A percentile compares a stretch with the other conserved stretches of the same genome.
phyloP scores from a whole-genome alignment of 2,113 vertebrate species.

The Coptodon bakossiorum region DNA sequence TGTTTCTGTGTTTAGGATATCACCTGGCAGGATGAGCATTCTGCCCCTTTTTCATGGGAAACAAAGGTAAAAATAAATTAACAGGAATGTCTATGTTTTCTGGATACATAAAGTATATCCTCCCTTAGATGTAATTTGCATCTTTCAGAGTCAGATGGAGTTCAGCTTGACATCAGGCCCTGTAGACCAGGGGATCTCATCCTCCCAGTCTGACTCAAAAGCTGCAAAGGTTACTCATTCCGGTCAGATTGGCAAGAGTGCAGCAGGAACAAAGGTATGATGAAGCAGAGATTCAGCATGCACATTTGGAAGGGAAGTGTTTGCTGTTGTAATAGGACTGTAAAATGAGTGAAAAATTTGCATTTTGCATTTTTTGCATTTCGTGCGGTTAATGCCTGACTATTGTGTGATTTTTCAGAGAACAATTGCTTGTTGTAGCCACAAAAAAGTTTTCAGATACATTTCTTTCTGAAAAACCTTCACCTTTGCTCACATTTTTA shows the following conservation, averaged over 20 bases:
- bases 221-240: constrained; percentile 54
- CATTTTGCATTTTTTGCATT: neutral
- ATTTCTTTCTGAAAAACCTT: neutral
- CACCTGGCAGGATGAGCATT: constrained; percentile 98
- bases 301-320: neutral
- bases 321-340: neutral
- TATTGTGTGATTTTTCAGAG: neutral
- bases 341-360: neutral
- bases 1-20: constrained; percentile 79
- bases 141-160: constrained; percentile 89
- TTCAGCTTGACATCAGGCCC: constrained; percentile 79
- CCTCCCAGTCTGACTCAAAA: constrained; percentile 71
- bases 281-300: neutral
- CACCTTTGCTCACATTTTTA: neutral
- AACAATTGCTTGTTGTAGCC: neutral
- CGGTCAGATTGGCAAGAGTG: constrained; percentile 65
- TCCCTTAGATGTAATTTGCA: neutral
- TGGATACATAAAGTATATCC: neutral
- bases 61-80: constrained; percentile 78
- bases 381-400: neutral
- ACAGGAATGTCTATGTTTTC: neutral
- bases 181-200: constrained; percentile 68
- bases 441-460: neutral
- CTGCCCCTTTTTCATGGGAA: constrained; percentile 97
- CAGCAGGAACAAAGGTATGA: constrained; percentile 68